Conservation (phyloP, 1,140 invertebrate genomes). For the Drosophila malerkotliana region DNA sequence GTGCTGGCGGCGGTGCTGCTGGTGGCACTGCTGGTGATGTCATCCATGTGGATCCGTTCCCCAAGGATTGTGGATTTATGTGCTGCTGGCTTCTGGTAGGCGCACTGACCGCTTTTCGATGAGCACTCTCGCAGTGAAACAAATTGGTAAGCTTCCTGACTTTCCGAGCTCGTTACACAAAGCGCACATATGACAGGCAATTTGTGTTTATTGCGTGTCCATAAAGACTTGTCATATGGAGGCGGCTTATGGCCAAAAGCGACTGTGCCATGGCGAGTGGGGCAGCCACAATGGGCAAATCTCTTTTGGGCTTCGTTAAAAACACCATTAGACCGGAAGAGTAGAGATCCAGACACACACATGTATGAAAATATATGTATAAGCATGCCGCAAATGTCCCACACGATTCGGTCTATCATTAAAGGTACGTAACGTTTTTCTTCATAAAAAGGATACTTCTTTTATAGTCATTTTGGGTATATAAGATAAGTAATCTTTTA, state of each 20-base stretch:
- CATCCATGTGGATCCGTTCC: slow-evolving; percentile 18
- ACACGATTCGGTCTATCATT: slow-evolving; percentile 63
- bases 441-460: background rate
- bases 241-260: slow-evolving; percentile 21
- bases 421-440: slow-evolving; percentile 56
- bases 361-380: background rate
- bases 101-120: slow-evolving; percentile 41
- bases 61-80: slow-evolving; percentile 54
- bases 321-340: slow-evolving; percentile 26
- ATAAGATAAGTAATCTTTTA: background rate
- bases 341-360: slow-evolving; percentile 11
- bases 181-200: slow-evolving; percentile 76
- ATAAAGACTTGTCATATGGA: slow-evolving; percentile 64
- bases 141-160: slow-evolving; percentile 71
- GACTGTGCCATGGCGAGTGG: background rate
- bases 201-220: slow-evolving; percentile 76
- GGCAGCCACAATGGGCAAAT: slow-evolving; percentile 14
- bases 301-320: slow-evolving; percentile 32
- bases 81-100: slow-evolving; percentile 17
- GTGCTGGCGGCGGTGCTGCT: slow-evolving; percentile 16
- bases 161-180: slow-evolving; percentile 67
- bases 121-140: slow-evolving; percentile 23
- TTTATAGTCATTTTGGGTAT: background rate
- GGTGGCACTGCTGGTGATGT: background rate
- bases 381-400: slow-evolving; percentile 21